Evolutionary conservation across 2,888 invertebrate genomes (phyloP).

Genomic region (Diadegma fenestrale): DNA sequence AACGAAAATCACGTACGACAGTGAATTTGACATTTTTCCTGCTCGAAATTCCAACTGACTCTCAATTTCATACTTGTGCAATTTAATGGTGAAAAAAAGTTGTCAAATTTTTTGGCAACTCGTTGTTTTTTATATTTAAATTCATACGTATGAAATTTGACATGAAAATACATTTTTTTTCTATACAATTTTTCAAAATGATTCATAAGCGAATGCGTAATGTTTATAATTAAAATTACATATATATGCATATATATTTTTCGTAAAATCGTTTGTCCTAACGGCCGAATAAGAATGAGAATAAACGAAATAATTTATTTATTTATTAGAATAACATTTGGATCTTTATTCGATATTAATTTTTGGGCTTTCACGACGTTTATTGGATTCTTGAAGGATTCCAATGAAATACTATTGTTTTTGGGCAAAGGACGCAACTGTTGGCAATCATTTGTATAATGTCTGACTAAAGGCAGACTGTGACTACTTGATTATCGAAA

Average conservation of each 20-base stretch:
- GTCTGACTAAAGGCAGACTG: slow-evolving; percentile 23
- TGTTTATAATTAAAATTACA: not conserved
- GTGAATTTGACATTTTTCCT: slow-evolving; percentile 4
- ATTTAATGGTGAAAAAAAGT: slow-evolving; percentile 37
- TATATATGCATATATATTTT: slow-evolving; percentile 43
- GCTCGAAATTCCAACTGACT: slow-evolving; percentile 19
- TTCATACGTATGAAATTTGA: slow-evolving; percentile 29
- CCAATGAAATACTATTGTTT: not conserved
- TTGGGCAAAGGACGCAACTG: not conserved
- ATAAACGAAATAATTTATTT: slow-evolving; percentile 40
- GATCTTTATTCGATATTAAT: not conserved
- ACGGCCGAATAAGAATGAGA: slow-evolving; percentile 46
- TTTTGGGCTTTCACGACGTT: slow-evolving; percentile 40
- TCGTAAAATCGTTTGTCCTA: not conserved
- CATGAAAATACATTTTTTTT: slow-evolving; percentile 58
- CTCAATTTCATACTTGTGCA: slow-evolving; percentile 33
- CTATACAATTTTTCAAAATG: slow-evolving; percentile 56
- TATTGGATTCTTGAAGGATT: slow-evolving; percentile 36
- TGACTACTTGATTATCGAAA: slow-evolving; percentile 44
- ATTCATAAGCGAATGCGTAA: slow-evolving; percentile 39
- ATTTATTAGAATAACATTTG: not conserved
- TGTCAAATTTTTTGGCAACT: not conserved
- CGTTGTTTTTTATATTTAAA: slow-evolving; percentile 1
- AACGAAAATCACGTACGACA: not conserved
- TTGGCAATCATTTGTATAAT: not conserved